These are phyloP conservation scores for Ligdia adustata DNA, from an alignment of 2,888 invertebrate species.

Conservation along the genomic window DNA sequence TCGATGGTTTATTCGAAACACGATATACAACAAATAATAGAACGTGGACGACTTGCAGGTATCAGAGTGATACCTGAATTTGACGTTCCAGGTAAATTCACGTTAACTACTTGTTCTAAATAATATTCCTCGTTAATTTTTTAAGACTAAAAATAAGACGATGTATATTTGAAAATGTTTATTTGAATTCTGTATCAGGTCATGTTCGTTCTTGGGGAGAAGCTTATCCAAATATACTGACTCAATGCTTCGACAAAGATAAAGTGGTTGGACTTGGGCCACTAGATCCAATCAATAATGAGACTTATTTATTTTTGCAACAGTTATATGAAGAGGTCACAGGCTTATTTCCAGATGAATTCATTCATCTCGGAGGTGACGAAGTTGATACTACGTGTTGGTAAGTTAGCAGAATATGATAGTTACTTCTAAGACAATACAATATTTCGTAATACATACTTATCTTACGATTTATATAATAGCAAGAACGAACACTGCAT, in stretches of 20 bases:
- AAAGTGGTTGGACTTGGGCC: conserved; percentile 86
- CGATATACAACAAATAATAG: conserved; percentile 87
- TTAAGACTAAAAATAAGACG: too few species aligned
- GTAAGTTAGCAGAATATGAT: conserved; percentile 67
- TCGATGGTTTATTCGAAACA: conserved; percentile 84
- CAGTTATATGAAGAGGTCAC: conserved; percentile 87
- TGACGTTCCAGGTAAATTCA: conserved; percentile 93
- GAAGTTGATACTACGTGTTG: conserved; percentile 93
- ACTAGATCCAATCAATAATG: conserved; percentile 87
- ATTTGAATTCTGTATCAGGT: conserved; percentile 36
- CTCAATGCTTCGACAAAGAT: conserved; percentile 84
- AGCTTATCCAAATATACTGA: conserved; percentile 88
- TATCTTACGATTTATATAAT: too few species aligned
- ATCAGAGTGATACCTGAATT: conserved; percentile 95
- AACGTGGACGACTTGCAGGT: conserved; percentile 88
- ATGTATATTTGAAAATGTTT: too few species aligned
- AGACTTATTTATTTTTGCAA: conserved; percentile 86
- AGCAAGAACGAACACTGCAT: too few species aligned
- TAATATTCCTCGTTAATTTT: background rate
- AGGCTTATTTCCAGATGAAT: conserved; percentile 89
- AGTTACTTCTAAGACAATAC: background rate
- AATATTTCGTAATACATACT: too few species aligned
- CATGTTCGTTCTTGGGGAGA: conserved; percentile 94
- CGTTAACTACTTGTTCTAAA: too few species aligned
- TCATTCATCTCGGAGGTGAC: conserved; percentile 96